phyloP scores from a whole-genome alignment of 2,888 invertebrate species.

The Deilephila elpenor region DNA sequence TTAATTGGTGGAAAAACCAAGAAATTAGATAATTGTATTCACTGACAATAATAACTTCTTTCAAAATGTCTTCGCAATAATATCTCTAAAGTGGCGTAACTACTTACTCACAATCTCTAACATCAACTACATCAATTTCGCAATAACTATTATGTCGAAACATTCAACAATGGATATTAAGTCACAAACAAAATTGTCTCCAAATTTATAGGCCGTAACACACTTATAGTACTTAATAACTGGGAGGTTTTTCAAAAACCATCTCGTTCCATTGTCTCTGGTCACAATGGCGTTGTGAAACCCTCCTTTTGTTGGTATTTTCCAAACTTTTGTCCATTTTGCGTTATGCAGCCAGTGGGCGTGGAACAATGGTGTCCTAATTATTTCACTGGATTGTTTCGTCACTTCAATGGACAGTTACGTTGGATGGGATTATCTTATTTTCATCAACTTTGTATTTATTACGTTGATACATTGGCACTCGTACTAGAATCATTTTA shows the following conservation, averaged over 20 bases:
- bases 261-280: slow-evolving; percentile 33
- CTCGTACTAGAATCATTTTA: neutral
- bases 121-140: neutral
- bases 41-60: neutral
- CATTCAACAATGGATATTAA: slow-evolving; percentile 18
- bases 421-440: neutral
- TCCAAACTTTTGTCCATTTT: slow-evolving; percentile 23
- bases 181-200: slow-evolving; percentile 33
- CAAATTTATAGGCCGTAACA: slow-evolving; percentile 40
- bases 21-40: no score
- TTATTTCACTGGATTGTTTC: neutral
- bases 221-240: slow-evolving; percentile 40
- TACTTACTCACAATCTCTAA: neutral
- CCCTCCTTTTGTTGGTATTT: slow-evolving; percentile 19
- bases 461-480: neutral
- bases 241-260: slow-evolving; percentile 32
- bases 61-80: neutral
- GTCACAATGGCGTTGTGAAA: slow-evolving; percentile 27
- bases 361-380: slow-evolving; percentile 15
- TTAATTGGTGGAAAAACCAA: no score
- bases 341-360: neutral
- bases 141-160: neutral
- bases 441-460: neutral
- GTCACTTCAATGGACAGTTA: neutral
- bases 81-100: neutral